Evolutionary conservation across 2,113 vertebrate genomes (phyloP), one percentile per base, ranked within the genome.

Genomic region (Dipodomys spectabilis): DNA sequence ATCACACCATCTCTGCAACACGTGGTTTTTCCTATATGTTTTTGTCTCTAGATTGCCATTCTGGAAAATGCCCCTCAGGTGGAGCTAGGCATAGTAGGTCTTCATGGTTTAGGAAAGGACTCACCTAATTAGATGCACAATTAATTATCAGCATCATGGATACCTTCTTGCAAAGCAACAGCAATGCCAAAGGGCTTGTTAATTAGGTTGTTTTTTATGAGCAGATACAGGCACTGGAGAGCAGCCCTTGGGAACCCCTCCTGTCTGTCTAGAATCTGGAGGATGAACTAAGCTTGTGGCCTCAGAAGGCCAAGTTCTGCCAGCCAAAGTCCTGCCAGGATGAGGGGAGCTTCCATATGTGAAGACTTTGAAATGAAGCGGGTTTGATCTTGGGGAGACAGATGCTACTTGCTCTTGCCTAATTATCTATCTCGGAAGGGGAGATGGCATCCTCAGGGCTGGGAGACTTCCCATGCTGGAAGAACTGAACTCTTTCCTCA

Each of bases 281-380:
- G 93, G 16, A 73, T 65, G 18, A 92, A 91, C 84, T 23, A 68
- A 91, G 88, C 92, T 78, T 95, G 80, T 89, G 82, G 30, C 68
- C 32, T 91, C 87, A 82, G 73, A 95, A 84, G 82, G 95, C 96
- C 68, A 68, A 71, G 87, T 81, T 85, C 44, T 64, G 74, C 60
- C 20, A 19, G 88, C 89, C 94, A 83, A 35, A 88, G 85, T 91
- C 84, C 78, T 83, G 65, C 49, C 7, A n/a, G 32, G 62, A 23
- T 12, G 68, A n/a, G 78, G 7, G 81, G 28, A 67, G 78, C 86
- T 95, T 93, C 35, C 45, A 92, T 57, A 64, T 88, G 96, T 4
- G 82, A 96, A 94, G 92, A 20, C 27, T 97, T 94, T 92, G 69
- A 92, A 89, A 83, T 69, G 68, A 92, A 94, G 71, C 71, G 44